Conservation (phyloP, 2,113 vertebrate genomes). For the Dromiciops gliroides region DNA sequence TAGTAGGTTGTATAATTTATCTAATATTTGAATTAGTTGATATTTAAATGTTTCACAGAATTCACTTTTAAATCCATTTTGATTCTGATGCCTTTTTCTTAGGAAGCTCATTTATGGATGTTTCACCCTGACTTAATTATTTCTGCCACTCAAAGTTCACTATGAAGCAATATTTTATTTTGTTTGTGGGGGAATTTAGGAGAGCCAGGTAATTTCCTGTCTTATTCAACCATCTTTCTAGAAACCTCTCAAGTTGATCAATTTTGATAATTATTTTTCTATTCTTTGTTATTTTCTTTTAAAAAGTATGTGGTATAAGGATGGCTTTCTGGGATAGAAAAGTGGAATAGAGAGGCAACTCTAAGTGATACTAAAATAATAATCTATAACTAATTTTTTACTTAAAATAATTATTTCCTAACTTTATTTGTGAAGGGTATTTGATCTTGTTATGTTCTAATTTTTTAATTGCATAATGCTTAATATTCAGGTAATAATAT, state of each 20-base stretch:
- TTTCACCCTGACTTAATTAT: no score
- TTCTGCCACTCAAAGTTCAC: no score
- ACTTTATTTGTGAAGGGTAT: background rate
- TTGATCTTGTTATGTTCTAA: background rate
- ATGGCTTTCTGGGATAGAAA: background rate
- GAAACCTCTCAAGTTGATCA: background rate
- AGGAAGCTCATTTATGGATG: no score
- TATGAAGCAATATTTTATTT: no score
- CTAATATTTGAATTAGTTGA: no score
- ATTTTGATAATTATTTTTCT: background rate
- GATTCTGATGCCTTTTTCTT: no score
- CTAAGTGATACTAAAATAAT: background rate
- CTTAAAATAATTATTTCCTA: background rate
- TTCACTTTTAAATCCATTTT: no score
- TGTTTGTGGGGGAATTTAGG: no score
- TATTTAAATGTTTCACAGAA: no score
- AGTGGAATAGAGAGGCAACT: background rate
- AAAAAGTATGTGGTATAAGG: background rate
- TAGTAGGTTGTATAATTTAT: no score
- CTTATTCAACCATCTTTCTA: no score
- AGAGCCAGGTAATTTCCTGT: no score
- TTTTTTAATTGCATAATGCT: background rate
- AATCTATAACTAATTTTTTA: background rate
- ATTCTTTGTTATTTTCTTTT: background rate
- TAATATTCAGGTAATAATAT: background rate